phyloP scores from a whole-genome alignment of 92 coral and sea anemone genomes.

The Porites rus region DNA sequence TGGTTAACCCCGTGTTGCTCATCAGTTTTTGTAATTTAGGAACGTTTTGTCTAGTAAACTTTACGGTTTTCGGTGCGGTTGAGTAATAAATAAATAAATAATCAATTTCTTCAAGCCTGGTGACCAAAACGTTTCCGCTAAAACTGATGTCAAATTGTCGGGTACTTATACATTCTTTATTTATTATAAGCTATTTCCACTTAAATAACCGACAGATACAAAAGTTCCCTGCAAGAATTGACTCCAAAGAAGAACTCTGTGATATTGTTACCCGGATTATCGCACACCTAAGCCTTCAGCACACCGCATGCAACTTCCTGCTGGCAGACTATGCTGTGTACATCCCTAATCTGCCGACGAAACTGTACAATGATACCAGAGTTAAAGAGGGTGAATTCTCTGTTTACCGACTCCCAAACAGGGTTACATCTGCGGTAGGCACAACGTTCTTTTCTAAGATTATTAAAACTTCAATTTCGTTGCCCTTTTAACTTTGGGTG shows the following conservation, averaged over 20 bases:
- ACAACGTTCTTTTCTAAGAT: background rate
- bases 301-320: constrained; percentile 51
- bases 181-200: background rate
- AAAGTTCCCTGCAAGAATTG: constrained; percentile 44
- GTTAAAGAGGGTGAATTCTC: constrained; percentile 40
- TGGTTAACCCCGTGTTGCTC: no score
- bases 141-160: no score
- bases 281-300: constrained; percentile 39
- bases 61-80: no score
- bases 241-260: constrained; percentile 14
- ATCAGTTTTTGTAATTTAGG: no score
- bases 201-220: constrained; percentile 25
- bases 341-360: constrained; percentile 63
- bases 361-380: constrained; percentile 70
- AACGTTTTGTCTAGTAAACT: no score
- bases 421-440: constrained; percentile 53
- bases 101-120: no score
- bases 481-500: no score
- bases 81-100: no score
- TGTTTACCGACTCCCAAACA: constrained; percentile 40
- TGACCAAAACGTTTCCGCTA: no score
- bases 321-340: constrained; percentile 41
- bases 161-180: no score
- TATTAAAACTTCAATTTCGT: no score
- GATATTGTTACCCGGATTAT: constrained; percentile 48